These are phyloP conservation scores for Lysandra coridon DNA, from an alignment of 2,888 invertebrate species.

Conservation along the genomic window DNA sequence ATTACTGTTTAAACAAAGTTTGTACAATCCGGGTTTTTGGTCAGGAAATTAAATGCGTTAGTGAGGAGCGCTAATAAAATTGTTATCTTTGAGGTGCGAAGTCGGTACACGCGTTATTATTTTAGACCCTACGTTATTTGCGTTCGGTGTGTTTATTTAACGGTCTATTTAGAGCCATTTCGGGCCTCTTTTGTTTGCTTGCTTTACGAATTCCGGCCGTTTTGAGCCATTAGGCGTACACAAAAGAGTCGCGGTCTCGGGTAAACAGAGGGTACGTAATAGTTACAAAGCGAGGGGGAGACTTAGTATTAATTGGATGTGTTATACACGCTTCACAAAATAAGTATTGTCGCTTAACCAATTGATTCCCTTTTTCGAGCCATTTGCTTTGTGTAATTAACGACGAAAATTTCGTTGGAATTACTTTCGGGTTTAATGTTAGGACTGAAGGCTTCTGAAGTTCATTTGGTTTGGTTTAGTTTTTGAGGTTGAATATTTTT, in stretches of 20 bases:
- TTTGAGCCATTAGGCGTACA: slow-evolving; percentile 78
- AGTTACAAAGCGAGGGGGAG: slow-evolving; percentile 67
- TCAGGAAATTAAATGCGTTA: slow-evolving; percentile 78
- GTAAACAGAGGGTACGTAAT: slow-evolving; percentile 70
- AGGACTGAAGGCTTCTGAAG: not conserved
- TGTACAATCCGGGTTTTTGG: slow-evolving; percentile 64
- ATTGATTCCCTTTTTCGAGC: slow-evolving; percentile 37
- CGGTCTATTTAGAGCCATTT: slow-evolving; percentile 65
- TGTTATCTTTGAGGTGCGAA: slow-evolving; percentile 67
- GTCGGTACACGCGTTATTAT: slow-evolving; percentile 47
- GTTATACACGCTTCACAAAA: slow-evolving; percentile 72
- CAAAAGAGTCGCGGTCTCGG: slow-evolving; percentile 71
- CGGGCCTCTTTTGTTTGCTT: slow-evolving; percentile 60
- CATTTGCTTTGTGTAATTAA: slow-evolving; percentile 36
- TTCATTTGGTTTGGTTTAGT: not conserved
- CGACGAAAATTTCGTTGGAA: not conserved
- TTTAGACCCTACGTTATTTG: slow-evolving; percentile 59
- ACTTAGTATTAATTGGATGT: slow-evolving; percentile 74
- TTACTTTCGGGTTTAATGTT: slow-evolving; percentile 11
- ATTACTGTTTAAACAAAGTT: slow-evolving; percentile 76
- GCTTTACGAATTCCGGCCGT: slow-evolving; percentile 76
- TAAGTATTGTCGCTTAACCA: slow-evolving; percentile 55
- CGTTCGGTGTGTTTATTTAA: slow-evolving; percentile 51
- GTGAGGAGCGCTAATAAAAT: slow-evolving; percentile 61
- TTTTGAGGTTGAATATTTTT: not conserved